A percentile compares a stretch with the other conserved stretches of the same genome.
Evolutionary conservation across 2,888 invertebrate species (phyloP).

Genomic region (Cartodere bifasciata): DNA sequence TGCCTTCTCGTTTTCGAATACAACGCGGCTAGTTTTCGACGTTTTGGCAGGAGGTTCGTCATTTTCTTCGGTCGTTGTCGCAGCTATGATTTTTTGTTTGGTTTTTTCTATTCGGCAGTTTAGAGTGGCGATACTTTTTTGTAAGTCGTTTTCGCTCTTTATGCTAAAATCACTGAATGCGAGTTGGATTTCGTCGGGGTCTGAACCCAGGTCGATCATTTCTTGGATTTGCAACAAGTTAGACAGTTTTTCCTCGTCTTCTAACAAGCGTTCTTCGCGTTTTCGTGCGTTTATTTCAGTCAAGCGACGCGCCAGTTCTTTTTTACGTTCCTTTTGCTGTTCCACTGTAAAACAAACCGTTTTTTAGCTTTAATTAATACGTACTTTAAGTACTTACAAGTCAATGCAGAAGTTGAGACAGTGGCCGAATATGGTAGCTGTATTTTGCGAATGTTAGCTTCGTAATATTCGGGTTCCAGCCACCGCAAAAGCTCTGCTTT

Average conservation of each 20-base stretch:
- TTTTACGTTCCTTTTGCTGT: conserved; percentile 76
- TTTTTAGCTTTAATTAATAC: neutral
- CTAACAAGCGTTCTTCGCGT: conserved; percentile 73
- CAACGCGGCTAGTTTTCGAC: conserved; percentile 33
- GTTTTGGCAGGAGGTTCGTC: conserved; percentile 34
- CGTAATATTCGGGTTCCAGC: conserved; percentile 71
- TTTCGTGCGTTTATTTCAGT: conserved; percentile 84
- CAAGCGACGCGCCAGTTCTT: conserved; percentile 71
- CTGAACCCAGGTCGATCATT: conserved; percentile 61
- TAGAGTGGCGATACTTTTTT: conserved; percentile 56
- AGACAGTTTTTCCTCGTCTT: conserved; percentile 77
- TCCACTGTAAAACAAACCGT: conserved; percentile 39
- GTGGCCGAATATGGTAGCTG: conserved; percentile 72
- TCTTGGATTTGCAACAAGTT: conserved; percentile 66
- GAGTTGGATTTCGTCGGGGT: conserved; percentile 45
- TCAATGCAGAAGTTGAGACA: conserved; percentile 47
- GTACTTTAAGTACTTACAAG: conserved; percentile 33
- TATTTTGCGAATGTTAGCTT: conserved; percentile 67
- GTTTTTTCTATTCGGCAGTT: conserved; percentile 64
- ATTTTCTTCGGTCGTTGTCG: conserved; percentile 50
- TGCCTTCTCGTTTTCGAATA: conserved; percentile 33
- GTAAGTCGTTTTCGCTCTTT: conserved; percentile 65
- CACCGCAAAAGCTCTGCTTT: conserved; percentile 66
- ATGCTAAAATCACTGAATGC: conserved; percentile 65
- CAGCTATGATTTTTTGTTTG: conserved; percentile 59